Evolutionary conservation across 2,113 vertebrate species (phyloP).

Genomic region (Onychorhynchus coronatus): DNA sequence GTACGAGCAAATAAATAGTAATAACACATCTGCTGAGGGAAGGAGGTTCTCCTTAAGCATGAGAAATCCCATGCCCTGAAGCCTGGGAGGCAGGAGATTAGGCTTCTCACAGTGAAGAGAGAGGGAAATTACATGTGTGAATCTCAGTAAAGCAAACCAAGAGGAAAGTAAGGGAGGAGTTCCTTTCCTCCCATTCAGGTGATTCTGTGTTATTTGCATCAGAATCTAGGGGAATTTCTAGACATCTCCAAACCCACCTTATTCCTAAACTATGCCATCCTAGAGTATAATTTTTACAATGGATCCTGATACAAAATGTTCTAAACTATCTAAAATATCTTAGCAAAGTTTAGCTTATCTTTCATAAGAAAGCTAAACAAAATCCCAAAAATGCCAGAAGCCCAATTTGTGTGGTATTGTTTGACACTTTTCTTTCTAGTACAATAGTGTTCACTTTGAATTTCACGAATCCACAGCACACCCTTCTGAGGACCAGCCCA

Average conservation of each 20-base stretch:
- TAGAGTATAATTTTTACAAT: not conserved
- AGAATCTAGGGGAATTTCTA: not conserved
- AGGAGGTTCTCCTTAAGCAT: not conserved
- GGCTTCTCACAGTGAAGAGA: not conserved
- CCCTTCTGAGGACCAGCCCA: not conserved
- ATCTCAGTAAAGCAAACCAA: not conserved
- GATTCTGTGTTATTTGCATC: not conserved
- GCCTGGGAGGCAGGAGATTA: not conserved
- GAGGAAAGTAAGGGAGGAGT: not conserved
- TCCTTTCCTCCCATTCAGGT: not conserved
- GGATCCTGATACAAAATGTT: rapidly evolving
- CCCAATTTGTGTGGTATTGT: not conserved
- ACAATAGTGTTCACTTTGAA: not conserved
- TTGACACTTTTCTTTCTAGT: not conserved
- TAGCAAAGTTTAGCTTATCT: not conserved
- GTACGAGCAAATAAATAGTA: not conserved
- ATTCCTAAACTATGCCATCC: not conserved
- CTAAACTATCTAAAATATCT: not conserved
- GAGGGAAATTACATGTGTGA: not conserved
- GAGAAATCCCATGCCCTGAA: not conserved
- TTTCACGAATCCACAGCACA: not conserved
- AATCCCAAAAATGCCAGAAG: not conserved
- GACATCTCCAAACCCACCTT: not conserved
- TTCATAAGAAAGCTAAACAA: not conserved
- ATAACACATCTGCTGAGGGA: not conserved